These are phyloP conservation scores for Charina bottae DNA, from an alignment of 2,113 vertebrate species.

Conservation along the genomic window DNA sequence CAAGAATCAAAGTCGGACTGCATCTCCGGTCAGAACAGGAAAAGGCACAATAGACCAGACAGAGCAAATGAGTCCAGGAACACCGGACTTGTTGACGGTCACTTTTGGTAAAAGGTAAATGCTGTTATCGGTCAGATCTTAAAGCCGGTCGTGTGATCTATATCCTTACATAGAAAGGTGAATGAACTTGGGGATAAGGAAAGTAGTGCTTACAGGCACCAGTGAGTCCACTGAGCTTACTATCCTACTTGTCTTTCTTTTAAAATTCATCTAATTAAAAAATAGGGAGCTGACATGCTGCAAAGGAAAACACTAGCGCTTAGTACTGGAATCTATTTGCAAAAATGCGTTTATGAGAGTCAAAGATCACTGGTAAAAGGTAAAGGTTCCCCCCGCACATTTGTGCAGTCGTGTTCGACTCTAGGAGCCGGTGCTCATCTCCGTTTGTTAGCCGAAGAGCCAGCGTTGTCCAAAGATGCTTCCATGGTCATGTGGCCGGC, in stretches of 20 bases:
- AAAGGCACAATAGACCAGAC: constrained; percentile 70
- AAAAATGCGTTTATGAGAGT: not conserved
- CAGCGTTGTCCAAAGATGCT: no score
- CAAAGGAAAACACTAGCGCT: not conserved
- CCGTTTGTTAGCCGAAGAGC: no score
- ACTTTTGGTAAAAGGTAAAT: constrained; percentile 81
- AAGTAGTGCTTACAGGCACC: not conserved
- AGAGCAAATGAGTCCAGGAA: constrained; percentile 72
- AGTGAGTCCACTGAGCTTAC: not conserved
- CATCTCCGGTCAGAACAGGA: constrained; percentile 77
- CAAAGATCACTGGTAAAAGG: not conserved
- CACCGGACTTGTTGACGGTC: constrained; percentile 72
- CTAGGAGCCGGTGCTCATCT: no score
- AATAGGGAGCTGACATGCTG: not conserved
- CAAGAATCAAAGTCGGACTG: constrained; percentile 70
- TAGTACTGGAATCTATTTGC: not conserved
- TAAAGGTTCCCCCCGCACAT: no score
- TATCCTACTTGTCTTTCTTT: not conserved
- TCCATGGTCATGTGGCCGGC: no score
- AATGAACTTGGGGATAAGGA: not conserved
- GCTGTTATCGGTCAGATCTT: not conserved
- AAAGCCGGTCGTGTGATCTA: not conserved
- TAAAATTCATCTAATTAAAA: not conserved
- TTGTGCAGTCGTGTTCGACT: no score
- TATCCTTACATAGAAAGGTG: not conserved